Conservation (phyloP, 2,113 vertebrate species). For the Hippopotamus amphibius region DNA sequence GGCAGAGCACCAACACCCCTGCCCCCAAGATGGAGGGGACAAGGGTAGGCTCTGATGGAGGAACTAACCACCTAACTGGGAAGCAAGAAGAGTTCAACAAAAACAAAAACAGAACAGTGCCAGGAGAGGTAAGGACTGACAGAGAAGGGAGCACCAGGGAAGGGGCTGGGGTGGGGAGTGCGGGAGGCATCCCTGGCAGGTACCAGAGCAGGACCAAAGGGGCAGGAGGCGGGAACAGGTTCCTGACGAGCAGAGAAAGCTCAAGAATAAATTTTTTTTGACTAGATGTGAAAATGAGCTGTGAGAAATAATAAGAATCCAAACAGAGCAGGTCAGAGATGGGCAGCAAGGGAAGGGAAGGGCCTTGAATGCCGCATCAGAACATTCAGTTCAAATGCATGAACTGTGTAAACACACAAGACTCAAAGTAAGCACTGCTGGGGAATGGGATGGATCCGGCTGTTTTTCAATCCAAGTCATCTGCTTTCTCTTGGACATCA, state of each 20-base stretch:
- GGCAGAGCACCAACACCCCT: background rate
- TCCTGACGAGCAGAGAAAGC: background rate
- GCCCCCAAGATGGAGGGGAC: background rate
- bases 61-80: background rate
- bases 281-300: background rate
- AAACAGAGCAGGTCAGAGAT: background rate
- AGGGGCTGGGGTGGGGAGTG: rapidly evolving
- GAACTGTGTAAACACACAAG: background rate
- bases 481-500: background rate
- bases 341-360: background rate
- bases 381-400: background rate
- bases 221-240: background rate
- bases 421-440: background rate
- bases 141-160: background rate
- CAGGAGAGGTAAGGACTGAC: background rate
- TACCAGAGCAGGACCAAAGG: background rate
- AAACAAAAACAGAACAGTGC: background rate
- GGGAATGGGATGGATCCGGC: background rate
- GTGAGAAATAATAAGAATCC: background rate
- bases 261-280: background rate
- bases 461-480: background rate
- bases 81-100: background rate
- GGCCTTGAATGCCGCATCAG: background rate
- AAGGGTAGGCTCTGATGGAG: background rate
- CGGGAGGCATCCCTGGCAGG: background rate